Evolutionary conservation across 2,888 invertebrate genomes (phyloP), one percentile per base, ranked within the genome.

Genomic region (Melanophora roralis): DNA sequence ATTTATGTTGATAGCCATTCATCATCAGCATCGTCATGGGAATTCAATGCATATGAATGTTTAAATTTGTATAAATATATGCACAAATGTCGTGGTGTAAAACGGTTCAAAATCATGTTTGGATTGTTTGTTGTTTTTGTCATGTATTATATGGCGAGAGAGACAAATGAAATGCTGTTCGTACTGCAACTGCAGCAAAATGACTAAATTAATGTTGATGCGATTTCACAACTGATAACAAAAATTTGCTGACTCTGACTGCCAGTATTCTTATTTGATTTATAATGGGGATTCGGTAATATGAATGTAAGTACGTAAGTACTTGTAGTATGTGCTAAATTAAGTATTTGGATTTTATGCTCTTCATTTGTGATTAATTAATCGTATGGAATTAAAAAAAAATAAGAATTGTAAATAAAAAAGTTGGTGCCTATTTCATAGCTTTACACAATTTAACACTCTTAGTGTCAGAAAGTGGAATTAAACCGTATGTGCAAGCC

Each of bases 301-400:
- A 27, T 27, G 3, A 27, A 5, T 27, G 3, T 27, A 5, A 49
- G 38, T 36, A 43, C 34, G 16, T 23, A n/a, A 53, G 36, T 38
- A 45, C 60, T 51, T 62, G 40, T 14, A 74, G 73, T 69, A 74
- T 74, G 78, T 64, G 68, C 64, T 74, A 65, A 55, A 74, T 74
- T 69, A 74, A 45, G 45, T 57, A 68, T 65, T 60, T 62, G 71
- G 53, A 51, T 64, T 68, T 12, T 59, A 59, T 21, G 36, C 51
- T 43, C 53, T 55, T 55, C 38, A 53, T 45, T 68, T 69, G 32
- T 23, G 74, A 78, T 32, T 78, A 75, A 69, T 67, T 69, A 62
- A 65, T 78, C 69, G 68, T 6, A 45, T 59, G 64, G 65, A 69
- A 74, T 78, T 69, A 59, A 51, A 51, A 53, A 62, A 74, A 59